Percentiles rank a stretch among this genome's conserved stretches.
These are phyloP conservation scores for Catharus fuscescens DNA, from an alignment of 2,113 vertebrate species.

Conservation along the genomic window DNA sequence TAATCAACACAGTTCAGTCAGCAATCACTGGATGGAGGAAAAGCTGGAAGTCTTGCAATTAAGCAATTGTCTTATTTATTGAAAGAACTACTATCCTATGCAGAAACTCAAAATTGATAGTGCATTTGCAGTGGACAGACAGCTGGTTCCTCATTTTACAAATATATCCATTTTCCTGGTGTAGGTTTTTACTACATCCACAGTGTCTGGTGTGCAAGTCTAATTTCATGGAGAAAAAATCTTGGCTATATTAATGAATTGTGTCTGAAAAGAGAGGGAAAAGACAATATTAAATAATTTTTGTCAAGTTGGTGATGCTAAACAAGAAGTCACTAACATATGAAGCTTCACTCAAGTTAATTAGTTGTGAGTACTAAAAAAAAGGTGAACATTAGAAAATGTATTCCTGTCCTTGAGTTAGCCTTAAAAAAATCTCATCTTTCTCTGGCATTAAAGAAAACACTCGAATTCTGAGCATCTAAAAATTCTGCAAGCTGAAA, in stretches of 20 bases:
- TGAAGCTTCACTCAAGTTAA: conserved; percentile 1
- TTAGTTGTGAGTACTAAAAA: conserved; percentile 14
- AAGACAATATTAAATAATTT: conserved; percentile 23
- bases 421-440: neutral
- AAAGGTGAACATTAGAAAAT: neutral
- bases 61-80: neutral
- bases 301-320: neutral
- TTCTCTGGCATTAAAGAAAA: neutral
- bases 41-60: conserved; percentile 48
- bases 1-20: conserved; percentile 61
- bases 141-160: neutral
- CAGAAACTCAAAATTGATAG: conserved; percentile 39
- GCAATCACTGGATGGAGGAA: conserved; percentile 34
- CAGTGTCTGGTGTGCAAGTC: neutral
- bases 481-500: conserved; percentile 3
- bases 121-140: neutral
- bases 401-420: conserved; percentile 18
- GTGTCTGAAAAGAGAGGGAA: conserved; percentile 31
- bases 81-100: neutral
- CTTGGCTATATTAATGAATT: neutral
- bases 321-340: neutral
- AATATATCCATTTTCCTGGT: neutral
- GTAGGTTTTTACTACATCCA: neutral
- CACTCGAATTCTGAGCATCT: neutral
- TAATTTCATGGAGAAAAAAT: neutral